Base-by-base conservation (phyloP, 2,888 invertebrate species). In the Dusona sp. region DNA sequence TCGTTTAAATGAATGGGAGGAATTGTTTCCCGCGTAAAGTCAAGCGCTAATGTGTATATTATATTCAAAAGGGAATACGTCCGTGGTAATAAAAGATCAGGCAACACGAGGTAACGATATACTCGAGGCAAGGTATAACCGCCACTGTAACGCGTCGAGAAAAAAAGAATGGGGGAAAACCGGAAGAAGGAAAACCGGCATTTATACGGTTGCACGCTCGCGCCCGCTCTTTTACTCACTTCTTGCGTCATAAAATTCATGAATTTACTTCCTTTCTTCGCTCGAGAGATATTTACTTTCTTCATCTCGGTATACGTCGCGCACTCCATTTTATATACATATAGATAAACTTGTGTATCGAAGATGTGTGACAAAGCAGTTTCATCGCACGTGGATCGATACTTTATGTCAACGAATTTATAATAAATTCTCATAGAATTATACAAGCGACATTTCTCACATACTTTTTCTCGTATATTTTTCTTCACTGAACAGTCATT, bases 231-330 rank as follows among this genome's bases (percentile, higher is more conserved):
- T 65, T 36, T 29, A 29, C 70, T 79, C 72, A 64, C 33, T 85
- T 77, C 84, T 87, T 88, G 83, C 87, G 80, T 87, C 72, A 84
- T 88, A 84, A 86, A 88, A 87, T 88, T 86, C 81, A 87, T 86
- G 84, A 86, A 89, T 88, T 88, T 87, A 83, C 87, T 87, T 89
- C 86, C 83, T 89, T 84, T 86, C 83, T 75, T 85, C 78, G 83
- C 78, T 79, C 51, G 61, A 65, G 64, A 82, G 80, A 80, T 83
- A 78, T 80, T 82, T 83, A 88, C 88, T 88, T 85, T 86, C 87
- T 78, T 86, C 68, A 68, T 7, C 57, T 22, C 16, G 68, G 33
- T 73, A 36, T 57, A 29, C 61, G 29, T 4, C 61, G 61, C 29
- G 61, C 29, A 29, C 2, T 61, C n/a, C 29, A 11, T 22, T 38